phyloP scores from a whole-genome alignment of 1,140 invertebrate genomes.

The Lepidurus packardi region DNA sequence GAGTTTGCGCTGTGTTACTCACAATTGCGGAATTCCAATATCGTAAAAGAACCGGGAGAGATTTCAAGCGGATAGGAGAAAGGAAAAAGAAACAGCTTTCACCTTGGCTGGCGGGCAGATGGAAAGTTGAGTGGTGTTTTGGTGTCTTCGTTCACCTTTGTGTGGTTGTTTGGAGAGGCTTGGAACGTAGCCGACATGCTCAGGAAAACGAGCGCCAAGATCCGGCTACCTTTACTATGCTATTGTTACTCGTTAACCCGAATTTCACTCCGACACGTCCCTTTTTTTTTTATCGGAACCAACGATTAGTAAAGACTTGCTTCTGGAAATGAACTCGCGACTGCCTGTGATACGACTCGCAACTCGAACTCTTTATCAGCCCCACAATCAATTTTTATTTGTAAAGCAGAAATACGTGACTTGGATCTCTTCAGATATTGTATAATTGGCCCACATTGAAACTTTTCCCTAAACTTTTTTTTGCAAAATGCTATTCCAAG shows the following conservation, averaged over 20 bases:
- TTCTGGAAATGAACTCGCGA: too few relatives aligned
- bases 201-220: not conserved
- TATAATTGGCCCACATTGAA: too few relatives aligned
- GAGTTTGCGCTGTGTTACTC: not conserved
- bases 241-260: not conserved
- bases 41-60: not conserved
- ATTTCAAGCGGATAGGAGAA: not conserved
- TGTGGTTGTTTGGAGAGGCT: not conserved
- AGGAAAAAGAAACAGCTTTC: not conserved
- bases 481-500: not conserved
- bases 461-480: too few relatives aligned
- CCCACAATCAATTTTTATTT: not conserved
- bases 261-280: not conserved
- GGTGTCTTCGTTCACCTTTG: not conserved
- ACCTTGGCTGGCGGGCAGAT: not conserved
- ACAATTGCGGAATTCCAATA: not conserved
- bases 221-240: not conserved
- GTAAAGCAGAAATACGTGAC: not conserved
- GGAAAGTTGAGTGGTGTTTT: not conserved
- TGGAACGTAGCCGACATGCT: constrained; percentile 1
- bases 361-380: not conserved
- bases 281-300: too few relatives aligned
- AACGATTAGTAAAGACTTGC: too few relatives aligned
- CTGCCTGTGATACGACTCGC: too few relatives aligned
- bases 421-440: not conserved